Evolutionary conservation across 2,113 vertebrate species (phyloP), one percentile per base, ranked within the genome.

Genomic region (Chloebia gouldiae): DNA sequence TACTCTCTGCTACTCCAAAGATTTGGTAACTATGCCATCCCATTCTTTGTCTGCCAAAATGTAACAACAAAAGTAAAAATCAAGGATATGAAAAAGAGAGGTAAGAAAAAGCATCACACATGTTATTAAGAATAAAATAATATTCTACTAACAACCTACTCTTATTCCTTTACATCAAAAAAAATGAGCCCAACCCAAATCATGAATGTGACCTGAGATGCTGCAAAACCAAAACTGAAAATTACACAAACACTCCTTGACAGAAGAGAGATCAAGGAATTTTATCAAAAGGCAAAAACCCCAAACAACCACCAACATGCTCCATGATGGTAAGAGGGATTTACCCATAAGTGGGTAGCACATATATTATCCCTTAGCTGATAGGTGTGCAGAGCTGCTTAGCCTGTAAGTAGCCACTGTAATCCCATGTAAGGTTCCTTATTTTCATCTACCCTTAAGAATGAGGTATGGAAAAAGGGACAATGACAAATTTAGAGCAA

Each of bases 51-150:
- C 56, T 94, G 59, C n/a, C 44, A 96, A 91, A 95, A 95, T 60
- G 18, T 73, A 94, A 65, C 68, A 85, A 56, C 64, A 77, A 93
- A 96, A 95, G 69, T 79, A 93, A 91, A 96, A 96, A 94, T 91
- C 21, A 88, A 94, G 37, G 16, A 94, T 90, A 39, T 31, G 33
- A 76, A 76, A 71, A 92, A 88, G 37, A 86, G 16, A 66, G 7
- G 15, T 86, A 93, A 92, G 84, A 93, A 97, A 96, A 97, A 68
- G 19, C 31, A 92, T 73, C 63, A 88, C 94, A 68, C 44, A 86
- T 94, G 94, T 88, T 94, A 96, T 93, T 95, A 92, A 96, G 60
- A 28, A 80, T 68, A 60, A 96, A 96, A 92, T 7, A 86, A 77
- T 87, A 86, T 93, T 95, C 82, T 95, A 42, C 42, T 78, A 92